Conservation (phyloP, 2,888 invertebrate species). For the Syritta pipiens region DNA sequence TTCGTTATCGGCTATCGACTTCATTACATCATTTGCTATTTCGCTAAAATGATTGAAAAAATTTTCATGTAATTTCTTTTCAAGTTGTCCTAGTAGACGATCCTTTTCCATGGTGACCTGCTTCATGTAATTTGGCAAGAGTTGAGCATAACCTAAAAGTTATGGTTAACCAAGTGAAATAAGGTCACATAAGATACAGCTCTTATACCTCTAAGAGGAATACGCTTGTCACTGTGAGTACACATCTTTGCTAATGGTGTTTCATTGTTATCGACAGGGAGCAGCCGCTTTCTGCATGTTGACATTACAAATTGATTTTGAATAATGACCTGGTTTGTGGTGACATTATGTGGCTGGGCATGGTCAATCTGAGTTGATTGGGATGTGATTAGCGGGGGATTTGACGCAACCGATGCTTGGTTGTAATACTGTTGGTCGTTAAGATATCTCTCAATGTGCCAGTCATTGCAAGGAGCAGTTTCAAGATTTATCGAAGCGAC, state of each 20-base stretch:
- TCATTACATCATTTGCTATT: background rate
- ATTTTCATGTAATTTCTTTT: background rate
- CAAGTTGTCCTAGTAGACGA: background rate
- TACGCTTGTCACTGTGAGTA: background rate
- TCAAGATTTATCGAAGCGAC: background rate
- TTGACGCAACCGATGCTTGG: background rate
- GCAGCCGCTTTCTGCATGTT: slow-evolving; percentile 2
- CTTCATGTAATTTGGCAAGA: slow-evolving; percentile 18
- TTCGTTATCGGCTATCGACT: slow-evolving; percentile 15
- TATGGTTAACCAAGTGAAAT: background rate
- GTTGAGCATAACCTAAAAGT: slow-evolving; percentile 16
- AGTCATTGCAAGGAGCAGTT: background rate
- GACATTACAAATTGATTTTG: slow-evolving; percentile 27
- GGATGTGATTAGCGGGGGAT: background rate
- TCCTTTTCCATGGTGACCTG: slow-evolving; percentile 32
- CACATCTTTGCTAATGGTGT: background rate
- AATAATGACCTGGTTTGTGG: slow-evolving; percentile 28
- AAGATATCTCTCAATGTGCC: slow-evolving; percentile 12
- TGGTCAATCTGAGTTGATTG: background rate
- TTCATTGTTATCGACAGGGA: background rate
- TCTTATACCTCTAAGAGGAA: slow-evolving; percentile 15
- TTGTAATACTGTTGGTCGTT: background rate
- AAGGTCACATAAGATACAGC: background rate
- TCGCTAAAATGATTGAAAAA: background rate
- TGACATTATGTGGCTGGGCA: background rate